Evolutionary conservation across 2,113 vertebrate genomes (phyloP).

Genomic region (Ochotona curzoniae): DNA sequence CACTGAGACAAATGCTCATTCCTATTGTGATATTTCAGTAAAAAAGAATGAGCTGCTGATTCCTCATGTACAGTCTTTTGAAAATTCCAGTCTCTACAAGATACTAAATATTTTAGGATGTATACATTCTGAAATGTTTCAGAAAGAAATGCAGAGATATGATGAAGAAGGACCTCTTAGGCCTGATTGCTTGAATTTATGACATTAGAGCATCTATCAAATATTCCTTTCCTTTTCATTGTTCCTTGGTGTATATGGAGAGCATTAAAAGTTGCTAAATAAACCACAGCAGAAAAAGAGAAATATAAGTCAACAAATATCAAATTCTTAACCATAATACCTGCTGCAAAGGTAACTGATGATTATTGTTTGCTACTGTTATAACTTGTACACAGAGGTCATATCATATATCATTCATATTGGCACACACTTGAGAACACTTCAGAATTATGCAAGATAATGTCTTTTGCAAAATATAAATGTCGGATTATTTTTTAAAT

Average conservation of each 20-base stretch:
- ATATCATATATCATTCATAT: neutral
- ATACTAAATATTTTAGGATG: neutral
- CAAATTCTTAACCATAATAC: neutral
- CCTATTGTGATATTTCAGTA: neutral
- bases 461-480: neutral
- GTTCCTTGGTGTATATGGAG: constrained; percentile 4
- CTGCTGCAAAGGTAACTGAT: neutral
- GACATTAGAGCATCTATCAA: neutral
- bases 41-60: neutral
- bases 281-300: neutral
- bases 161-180: neutral
- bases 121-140: constrained; percentile 14
- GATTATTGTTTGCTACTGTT: neutral
- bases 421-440: neutral
- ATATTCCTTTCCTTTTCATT: neutral
- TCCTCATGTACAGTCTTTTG: neutral
- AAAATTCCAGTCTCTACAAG: neutral
- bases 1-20: too few species aligned
- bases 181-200: neutral
- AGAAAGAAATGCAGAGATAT: neutral
- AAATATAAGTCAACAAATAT: neutral
- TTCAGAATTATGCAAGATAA: neutral
- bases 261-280: neutral
- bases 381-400: neutral
- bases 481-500: neutral